These are phyloP conservation scores for Apodemia zela DNA, from an alignment of 2,888 invertebrate genomes.

Conservation along the genomic window DNA sequence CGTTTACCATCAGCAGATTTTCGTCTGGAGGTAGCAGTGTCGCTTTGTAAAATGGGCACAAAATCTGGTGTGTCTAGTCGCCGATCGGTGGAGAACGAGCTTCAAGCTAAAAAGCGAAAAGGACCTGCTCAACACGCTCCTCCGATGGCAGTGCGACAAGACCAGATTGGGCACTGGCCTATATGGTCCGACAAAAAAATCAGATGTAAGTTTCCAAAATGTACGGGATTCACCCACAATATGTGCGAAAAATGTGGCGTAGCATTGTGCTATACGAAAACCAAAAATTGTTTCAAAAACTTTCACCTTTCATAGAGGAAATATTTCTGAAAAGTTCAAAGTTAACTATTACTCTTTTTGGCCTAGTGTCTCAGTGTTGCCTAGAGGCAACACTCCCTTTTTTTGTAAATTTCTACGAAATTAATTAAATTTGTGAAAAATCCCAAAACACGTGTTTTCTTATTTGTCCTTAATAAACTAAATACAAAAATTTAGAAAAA, in stretches of 20 bases:
- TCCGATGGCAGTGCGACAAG: conserved; percentile 33
- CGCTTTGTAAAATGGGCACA: conserved; percentile 29
- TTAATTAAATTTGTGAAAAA: too few species aligned
- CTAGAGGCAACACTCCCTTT: too few species aligned
- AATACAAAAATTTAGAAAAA: too few species aligned
- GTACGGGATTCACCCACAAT: conserved; percentile 17
- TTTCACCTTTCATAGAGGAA: too few species aligned
- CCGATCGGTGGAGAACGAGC: conserved; percentile 26
- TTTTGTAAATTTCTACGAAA: too few species aligned
- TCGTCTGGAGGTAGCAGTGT: conserved; percentile 26
- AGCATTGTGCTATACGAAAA: conserved; percentile 17
- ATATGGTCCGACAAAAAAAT: conserved; percentile 33
- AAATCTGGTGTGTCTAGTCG: too few species aligned
- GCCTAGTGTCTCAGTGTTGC: too few species aligned
- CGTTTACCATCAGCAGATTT: conserved; percentile 30
- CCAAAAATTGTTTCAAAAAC: conserved; percentile 20
- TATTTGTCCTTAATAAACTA: too few species aligned
- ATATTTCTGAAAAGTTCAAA: too few species aligned
- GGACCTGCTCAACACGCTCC: conserved; percentile 35
- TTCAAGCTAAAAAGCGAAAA: conserved; percentile 33
- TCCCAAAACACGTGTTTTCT: too few species aligned
- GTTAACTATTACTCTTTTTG: too few species aligned
- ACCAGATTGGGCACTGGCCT: conserved; percentile 36
- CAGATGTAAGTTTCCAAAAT: conserved; percentile 32
- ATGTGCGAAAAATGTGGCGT: conserved; percentile 21